Evolutionary conservation across 37 sponge, comb jelly and placozoan species (phyloP).

Genomic region (Halichondria panicea): DNA sequence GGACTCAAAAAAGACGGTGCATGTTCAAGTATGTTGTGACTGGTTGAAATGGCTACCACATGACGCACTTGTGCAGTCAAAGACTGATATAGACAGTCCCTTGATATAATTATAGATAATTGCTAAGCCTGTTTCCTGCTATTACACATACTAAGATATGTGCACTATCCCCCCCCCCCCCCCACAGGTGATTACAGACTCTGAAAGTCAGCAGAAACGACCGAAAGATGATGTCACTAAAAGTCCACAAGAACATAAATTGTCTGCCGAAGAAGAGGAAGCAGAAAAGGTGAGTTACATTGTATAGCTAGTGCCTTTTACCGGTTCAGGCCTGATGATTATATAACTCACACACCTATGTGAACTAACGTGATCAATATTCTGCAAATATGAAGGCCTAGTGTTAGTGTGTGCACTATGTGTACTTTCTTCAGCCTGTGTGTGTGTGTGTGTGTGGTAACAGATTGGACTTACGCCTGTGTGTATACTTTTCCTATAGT

Average conservation of each 20-base stretch:
- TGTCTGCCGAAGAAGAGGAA: too few species aligned
- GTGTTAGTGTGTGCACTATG: background rate
- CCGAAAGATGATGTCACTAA: too few species aligned
- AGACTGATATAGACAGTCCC: too few species aligned
- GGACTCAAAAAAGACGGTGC: background rate
- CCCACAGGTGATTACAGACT: conserved; percentile 17
- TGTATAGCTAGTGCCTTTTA: too few species aligned
- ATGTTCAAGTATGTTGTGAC: background rate
- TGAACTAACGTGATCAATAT: background rate
- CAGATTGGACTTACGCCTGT: background rate
- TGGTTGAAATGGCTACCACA: too few species aligned
- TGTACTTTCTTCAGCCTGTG: background rate
- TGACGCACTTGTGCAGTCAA: too few species aligned
- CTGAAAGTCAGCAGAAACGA: too few species aligned
- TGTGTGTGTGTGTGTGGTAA: conserved; percentile 10
- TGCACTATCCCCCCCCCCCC: background rate
- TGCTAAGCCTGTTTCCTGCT: background rate
- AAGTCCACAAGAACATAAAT: too few species aligned
- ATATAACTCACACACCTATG: background rate
- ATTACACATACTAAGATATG: background rate
- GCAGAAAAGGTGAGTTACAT: too few species aligned
- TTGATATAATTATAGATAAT: too few species aligned
- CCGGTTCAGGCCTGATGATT: background rate
- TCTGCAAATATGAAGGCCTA: background rate
- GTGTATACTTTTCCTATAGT: conserved; percentile 46